Conservation (phyloP, 2,797 vertebrate genomes). For the Sparus aurata region DNA sequence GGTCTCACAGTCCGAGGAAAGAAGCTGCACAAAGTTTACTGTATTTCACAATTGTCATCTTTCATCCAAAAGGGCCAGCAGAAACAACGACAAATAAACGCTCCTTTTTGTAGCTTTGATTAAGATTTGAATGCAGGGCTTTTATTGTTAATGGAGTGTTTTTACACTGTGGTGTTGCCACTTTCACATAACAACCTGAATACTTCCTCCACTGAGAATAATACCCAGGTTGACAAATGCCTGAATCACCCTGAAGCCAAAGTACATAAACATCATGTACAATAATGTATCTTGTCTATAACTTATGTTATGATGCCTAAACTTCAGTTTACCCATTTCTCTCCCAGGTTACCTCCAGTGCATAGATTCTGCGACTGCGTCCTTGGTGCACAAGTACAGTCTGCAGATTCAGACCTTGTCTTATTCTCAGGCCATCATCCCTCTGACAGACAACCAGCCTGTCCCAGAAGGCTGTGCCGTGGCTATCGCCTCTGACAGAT, state of each 20-base stretch:
- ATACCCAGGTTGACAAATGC: not conserved
- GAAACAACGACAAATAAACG: no score
- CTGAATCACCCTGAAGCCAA: not conserved
- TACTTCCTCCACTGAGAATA: not conserved
- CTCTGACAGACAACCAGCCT: slow-evolving; percentile 78
- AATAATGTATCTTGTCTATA: not conserved
- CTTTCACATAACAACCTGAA: not conserved
- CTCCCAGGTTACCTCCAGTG: slow-evolving; percentile 91
- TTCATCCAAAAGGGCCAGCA: no score
- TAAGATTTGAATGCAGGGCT: no score
- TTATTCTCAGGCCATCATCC: slow-evolving; percentile 86
- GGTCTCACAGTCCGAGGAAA: no score
- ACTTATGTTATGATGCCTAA: not conserved
- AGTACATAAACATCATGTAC: not conserved
- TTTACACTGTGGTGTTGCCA: not conserved
- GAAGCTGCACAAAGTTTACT: no score
- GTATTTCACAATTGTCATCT: no score
- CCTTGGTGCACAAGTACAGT: slow-evolving; percentile 83
- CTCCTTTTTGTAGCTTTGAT: no score
- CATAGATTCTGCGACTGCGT: slow-evolving; percentile 80
- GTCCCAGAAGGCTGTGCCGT: slow-evolving; percentile 91
- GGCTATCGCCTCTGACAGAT: slow-evolving; percentile 92
- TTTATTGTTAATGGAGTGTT: not conserved
- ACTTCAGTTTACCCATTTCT: slow-evolving; percentile 6
- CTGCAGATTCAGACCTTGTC: slow-evolving; percentile 91